These are phyloP conservation scores for Ormyrus nitidulus DNA, from an alignment of 2,888 invertebrate genomes.

Conservation along the genomic window DNA sequence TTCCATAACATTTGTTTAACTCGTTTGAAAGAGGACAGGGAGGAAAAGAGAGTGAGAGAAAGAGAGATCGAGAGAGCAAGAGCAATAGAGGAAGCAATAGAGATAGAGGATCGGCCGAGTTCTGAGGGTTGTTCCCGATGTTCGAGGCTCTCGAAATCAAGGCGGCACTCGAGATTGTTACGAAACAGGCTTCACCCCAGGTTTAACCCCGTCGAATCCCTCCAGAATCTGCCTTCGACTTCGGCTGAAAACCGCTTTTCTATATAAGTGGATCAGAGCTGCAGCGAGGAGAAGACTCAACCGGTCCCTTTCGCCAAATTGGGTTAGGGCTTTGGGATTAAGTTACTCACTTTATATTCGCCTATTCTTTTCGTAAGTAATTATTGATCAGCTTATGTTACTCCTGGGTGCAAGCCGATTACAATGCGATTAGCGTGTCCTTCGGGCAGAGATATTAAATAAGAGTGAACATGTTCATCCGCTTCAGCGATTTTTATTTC, in stretches of 20 bases:
- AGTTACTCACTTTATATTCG: no score
- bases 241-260: constrained; percentile 32
- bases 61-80: not conserved
- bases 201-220: constrained; percentile 28
- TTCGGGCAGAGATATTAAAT: no score
- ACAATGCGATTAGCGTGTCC: no score
- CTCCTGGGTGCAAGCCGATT: no score
- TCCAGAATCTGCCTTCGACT: constrained; percentile 34
- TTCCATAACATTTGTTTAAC: constrained; percentile 26
- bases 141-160: constrained; percentile 17
- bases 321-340: no score
- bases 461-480: no score
- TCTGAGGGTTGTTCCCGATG: constrained; percentile 29
- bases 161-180: constrained; percentile 43
- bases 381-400: no score
- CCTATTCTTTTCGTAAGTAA: no score
- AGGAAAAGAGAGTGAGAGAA: not conserved
- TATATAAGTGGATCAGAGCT: constrained; percentile 25
- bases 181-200: constrained; percentile 41
- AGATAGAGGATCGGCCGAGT: constrained; percentile 23
- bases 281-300: not conserved
- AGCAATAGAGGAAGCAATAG: not conserved
- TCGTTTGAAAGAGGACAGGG: not conserved
- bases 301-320: no score
- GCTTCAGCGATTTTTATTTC: no score